A percentile compares a stretch with the other conserved stretches of the same genome.
phyloP scores from a whole-genome alignment of 2,113 vertebrate genomes.

The Amazona vittata region DNA sequence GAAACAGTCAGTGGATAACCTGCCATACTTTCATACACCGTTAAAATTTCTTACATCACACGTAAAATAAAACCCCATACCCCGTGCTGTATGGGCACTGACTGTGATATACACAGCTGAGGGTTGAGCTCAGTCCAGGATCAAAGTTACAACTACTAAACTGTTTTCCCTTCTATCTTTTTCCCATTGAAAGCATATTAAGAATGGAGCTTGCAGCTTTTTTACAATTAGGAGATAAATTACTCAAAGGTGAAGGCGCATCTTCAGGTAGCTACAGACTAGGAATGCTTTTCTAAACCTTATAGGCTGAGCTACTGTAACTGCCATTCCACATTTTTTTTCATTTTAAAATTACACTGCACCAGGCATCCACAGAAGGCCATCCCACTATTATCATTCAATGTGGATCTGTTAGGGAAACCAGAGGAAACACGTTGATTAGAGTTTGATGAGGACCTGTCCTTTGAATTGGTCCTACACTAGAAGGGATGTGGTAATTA shows the following conservation, averaged over 20 bases:
- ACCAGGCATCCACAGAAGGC: not conserved
- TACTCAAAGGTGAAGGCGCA: not conserved
- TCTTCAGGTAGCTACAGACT: not conserved
- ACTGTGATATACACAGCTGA: not conserved
- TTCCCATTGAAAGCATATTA: not conserved
- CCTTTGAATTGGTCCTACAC: not conserved
- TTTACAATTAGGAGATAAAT: not conserved
- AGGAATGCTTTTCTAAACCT: fast-evolving
- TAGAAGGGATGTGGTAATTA: not conserved
- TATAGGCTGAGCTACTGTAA: not conserved
- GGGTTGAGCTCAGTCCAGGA: not conserved
- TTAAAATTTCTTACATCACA: not conserved
- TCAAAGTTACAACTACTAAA: not conserved
- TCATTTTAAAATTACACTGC: not conserved
- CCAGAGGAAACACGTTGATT: not conserved
- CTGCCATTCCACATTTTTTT: not conserved
- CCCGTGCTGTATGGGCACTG: fast-evolving
- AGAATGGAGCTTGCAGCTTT: not conserved
- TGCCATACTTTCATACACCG: not conserved
- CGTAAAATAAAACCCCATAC: not conserved
- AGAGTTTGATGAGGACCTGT: not conserved
- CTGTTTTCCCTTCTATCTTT: not conserved
- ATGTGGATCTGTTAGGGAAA: not conserved
- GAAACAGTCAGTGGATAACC: not conserved
- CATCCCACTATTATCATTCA: not conserved